These are phyloP conservation scores for Trichogramma dendrolimi DNA, from an alignment of 2,888 invertebrate species.

Conservation along the genomic window DNA sequence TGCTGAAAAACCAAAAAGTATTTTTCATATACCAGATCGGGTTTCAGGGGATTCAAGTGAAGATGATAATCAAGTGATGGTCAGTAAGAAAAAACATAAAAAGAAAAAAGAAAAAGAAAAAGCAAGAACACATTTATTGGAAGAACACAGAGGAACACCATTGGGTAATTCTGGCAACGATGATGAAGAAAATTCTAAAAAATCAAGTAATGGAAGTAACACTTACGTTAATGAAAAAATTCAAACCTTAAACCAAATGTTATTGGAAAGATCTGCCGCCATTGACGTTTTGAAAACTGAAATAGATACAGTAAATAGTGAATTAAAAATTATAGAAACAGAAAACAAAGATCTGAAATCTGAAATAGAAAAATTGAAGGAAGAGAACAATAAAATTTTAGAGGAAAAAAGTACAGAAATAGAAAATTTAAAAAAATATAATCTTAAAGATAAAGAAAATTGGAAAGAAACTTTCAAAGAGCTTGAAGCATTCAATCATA, in stretches of 20 bases:
- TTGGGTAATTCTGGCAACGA: conserved; percentile 20
- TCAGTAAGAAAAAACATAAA: conserved; percentile 9
- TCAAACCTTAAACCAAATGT: conserved; percentile 37
- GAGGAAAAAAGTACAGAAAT: conserved; percentile 36
- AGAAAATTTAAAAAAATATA: conserved; percentile 30
- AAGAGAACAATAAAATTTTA: conserved; percentile 31
- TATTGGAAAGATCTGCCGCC: conserved; percentile 37
- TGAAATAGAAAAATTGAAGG: conserved; percentile 33
- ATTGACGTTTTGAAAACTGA: conserved; percentile 39
- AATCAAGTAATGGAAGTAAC: neutral
- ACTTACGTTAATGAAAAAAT: conserved; percentile 29
- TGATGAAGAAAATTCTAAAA: conserved; percentile 5
- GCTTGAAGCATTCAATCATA: conserved; percentile 33
- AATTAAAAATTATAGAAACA: conserved; percentile 26
- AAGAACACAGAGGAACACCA: conserved; percentile 19
- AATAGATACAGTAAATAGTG: conserved; percentile 30
- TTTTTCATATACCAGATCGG: neutral
- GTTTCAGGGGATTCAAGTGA: conserved; percentile 5
- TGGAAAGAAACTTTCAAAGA: conserved; percentile 34
- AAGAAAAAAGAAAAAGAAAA: conserved; percentile 17
- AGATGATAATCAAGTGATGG: neutral
- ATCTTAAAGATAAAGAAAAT: conserved; percentile 32
- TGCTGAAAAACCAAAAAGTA: conserved; percentile 1
- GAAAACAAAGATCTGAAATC: conserved; percentile 32
- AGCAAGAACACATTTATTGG: conserved; percentile 3